phyloP scores from a whole-genome alignment of 2,888 invertebrate genomes.

The Apotomis turbidana region DNA sequence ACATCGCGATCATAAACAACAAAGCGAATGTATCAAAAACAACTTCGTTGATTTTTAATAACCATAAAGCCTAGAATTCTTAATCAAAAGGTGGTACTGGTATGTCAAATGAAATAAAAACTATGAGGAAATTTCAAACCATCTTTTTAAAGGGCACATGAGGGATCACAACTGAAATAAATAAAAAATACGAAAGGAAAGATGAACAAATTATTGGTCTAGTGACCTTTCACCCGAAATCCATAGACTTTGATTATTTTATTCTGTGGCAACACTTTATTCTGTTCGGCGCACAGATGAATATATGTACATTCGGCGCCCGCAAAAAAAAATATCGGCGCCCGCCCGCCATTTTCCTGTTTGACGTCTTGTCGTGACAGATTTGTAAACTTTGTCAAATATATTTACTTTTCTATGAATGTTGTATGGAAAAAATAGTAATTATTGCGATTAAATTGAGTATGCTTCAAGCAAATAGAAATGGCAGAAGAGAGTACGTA shows the following conservation, averaged over 20 bases:
- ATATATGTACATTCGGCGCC: too few species aligned
- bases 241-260: too few species aligned
- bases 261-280: neutral
- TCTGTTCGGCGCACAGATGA: too few species aligned
- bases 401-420: neutral
- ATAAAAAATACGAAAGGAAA: too few species aligned
- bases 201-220: too few species aligned
- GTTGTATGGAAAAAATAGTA: neutral
- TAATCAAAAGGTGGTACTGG: too few species aligned
- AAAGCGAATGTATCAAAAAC: slow-evolving; percentile 18
- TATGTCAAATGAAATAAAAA: too few species aligned
- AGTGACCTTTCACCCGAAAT: too few species aligned
- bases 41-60: neutral
- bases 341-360: slow-evolving; percentile 33
- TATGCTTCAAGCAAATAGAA: slow-evolving; percentile 13
- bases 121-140: too few species aligned
- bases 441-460: neutral
- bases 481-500: slow-evolving; percentile 77
- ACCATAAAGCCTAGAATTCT: too few species aligned
- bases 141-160: too few species aligned
- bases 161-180: too few species aligned
- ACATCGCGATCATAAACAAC: slow-evolving; percentile 20
- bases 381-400: slow-evolving; percentile 17
- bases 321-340: neutral
- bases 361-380: slow-evolving; percentile 33